A percentile compares a stretch with the other conserved stretches of the same genome.
These are phyloP conservation scores for Phlogophora meticulosa DNA, from an alignment of 2,888 invertebrate species.

Conservation along the genomic window DNA sequence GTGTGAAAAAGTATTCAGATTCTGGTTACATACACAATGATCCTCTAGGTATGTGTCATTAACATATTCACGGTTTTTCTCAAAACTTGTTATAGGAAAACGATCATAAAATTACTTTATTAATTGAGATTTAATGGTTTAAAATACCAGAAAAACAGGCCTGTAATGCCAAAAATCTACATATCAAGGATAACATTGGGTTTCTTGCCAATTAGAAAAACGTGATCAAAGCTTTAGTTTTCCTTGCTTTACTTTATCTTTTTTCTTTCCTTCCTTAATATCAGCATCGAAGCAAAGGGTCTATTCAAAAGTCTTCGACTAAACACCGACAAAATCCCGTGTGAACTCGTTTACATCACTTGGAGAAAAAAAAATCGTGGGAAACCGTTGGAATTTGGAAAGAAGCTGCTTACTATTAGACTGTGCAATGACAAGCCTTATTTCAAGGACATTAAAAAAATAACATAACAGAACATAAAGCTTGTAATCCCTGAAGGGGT, in stretches of 20 bases:
- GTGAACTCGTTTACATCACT: slow-evolving; percentile 32
- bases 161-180: not conserved
- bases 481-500: no score
- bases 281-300: not conserved
- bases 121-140: not conserved
- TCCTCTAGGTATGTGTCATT: not conserved
- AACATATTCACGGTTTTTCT: not conserved
- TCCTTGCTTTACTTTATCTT: no score
- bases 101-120: not conserved
- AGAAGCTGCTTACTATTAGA: not conserved
- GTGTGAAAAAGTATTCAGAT: not conserved
- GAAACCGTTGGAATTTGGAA: slow-evolving; percentile 14
- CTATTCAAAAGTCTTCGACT: slow-evolving; percentile 6
- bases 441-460: no score
- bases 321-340: slow-evolving; percentile 31
- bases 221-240: not conserved
- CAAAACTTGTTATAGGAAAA: slow-evolving; percentile 2
- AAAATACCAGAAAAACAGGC: not conserved
- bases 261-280: slow-evolving; percentile 21
- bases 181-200: slow-evolving; percentile 27
- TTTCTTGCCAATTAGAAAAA: slow-evolving; percentile 24
- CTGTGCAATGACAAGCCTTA: not conserved
- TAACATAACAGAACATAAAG: no score
- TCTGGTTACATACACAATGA: not conserved
- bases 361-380: slow-evolving; percentile 20